phyloP scores from a whole-genome alignment of 2,113 vertebrate species.

The Pithys albifrons region DNA sequence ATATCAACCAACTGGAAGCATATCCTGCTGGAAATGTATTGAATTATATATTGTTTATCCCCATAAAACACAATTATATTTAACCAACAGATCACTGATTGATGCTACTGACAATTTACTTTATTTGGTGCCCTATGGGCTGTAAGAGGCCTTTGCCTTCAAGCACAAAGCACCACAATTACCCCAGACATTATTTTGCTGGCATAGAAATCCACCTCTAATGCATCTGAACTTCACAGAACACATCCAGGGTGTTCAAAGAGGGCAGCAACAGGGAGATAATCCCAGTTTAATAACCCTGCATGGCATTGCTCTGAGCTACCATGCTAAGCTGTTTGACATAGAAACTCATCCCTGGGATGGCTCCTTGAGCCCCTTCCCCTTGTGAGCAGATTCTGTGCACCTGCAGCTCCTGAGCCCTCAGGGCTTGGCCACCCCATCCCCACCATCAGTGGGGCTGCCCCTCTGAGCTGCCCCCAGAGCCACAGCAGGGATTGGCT shows the following conservation, averaged over 20 bases:
- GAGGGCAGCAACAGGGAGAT: slow-evolving; percentile 5
- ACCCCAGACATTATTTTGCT: neutral
- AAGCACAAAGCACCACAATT: neutral
- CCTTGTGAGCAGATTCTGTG: neutral
- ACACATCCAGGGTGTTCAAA: neutral
- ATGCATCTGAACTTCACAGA: neutral
- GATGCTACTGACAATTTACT: neutral
- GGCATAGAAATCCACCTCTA: neutral
- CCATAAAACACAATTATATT: neutral
- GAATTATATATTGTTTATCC: neutral
- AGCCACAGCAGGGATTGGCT: accelerated
- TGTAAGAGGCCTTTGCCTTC: neutral
- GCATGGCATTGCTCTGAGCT: slow-evolving; percentile 23
- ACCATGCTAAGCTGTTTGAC: neutral
- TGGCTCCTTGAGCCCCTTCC: neutral
- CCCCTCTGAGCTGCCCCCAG: neutral
- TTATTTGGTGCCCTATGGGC: neutral
- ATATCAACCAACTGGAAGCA: neutral
- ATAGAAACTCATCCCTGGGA: neutral
- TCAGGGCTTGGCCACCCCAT: accelerated
- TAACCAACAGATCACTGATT: neutral
- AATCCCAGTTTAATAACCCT: slow-evolving; percentile 30
- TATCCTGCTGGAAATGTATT: neutral
- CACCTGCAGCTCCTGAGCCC: neutral
- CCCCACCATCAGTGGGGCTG: accelerated